A percentile compares a stretch with the other conserved stretches of the same genome.
phyloP scores from a whole-genome alignment of 1,140 invertebrate species.

The Diorhabda carinulata region DNA sequence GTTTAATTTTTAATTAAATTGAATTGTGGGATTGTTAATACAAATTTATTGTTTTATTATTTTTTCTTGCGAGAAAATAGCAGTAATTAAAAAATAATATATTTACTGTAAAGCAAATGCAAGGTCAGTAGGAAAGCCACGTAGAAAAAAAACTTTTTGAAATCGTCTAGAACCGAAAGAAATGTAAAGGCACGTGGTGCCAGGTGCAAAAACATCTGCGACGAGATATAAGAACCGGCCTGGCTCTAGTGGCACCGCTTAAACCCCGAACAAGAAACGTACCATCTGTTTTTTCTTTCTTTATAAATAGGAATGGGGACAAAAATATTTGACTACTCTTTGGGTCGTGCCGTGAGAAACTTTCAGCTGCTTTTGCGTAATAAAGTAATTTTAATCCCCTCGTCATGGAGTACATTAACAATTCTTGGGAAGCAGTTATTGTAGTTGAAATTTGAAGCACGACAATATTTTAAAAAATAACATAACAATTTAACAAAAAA shows the following conservation, averaged over 20 bases:
- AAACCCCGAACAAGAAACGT: not conserved
- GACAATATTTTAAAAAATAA: no score
- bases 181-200: not conserved
- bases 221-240: not conserved
- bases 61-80: no score
- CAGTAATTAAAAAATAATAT: no score
- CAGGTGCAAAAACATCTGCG: conserved; percentile 1
- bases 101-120: no score
- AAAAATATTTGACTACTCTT: not conserved
- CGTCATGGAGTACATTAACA: no score
- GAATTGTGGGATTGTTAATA: no score
- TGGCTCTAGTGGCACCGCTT: not conserved
- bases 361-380: not conserved
- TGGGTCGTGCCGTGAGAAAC: not conserved
- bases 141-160: not conserved
- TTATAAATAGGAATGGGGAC: not conserved
- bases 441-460: no score
- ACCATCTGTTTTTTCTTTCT: not conserved
- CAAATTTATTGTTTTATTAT: no score
- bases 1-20: no score
- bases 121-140: no score
- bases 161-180: not conserved
- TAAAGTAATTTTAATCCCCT: not conserved
- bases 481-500: no score
- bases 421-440: no score